Percentiles rank a stretch among this genome's conserved stretches.
These are phyloP conservation scores for Delphinapterus leucas DNA, from an alignment of 2,113 vertebrate species.

Conservation along the genomic window DNA sequence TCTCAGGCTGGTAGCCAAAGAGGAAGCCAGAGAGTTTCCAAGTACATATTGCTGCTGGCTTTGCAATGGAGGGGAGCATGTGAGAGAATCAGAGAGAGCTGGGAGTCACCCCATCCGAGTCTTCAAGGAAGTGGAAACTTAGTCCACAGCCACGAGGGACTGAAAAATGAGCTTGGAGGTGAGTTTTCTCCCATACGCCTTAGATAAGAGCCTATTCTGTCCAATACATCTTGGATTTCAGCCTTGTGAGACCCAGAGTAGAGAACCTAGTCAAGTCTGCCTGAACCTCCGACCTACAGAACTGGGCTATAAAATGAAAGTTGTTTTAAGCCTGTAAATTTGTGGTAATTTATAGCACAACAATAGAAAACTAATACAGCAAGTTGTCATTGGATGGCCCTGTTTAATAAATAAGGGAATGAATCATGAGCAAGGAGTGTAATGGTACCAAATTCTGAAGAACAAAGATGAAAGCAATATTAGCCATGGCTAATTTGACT, in stretches of 20 bases:
- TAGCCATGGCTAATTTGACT: background rate
- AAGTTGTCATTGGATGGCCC: background rate
- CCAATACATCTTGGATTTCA: background rate
- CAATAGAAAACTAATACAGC: conserved; percentile 16
- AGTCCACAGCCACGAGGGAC: background rate
- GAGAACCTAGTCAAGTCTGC: background rate
- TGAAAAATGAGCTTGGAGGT: background rate
- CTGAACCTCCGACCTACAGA: background rate
- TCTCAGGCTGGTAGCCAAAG: background rate
- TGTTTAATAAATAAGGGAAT: conserved; percentile 2
- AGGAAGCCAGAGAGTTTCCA: background rate
- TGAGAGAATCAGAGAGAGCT: background rate
- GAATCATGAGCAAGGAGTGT: background rate
- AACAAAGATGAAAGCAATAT: background rate
- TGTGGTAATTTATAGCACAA: background rate
- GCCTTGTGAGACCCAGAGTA: background rate
- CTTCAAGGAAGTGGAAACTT: background rate
- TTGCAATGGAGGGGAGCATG: background rate
- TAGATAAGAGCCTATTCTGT: background rate
- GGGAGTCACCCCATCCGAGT: background rate
- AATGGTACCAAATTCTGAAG: conserved; percentile 20
- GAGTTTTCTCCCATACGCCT: background rate
- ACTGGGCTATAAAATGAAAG: background rate
- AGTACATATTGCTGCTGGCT: background rate
- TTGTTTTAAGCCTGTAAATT: background rate